A percentile compares a stretch with the other conserved stretches of the same genome.
These are phyloP conservation scores for Synergus itoensis DNA, from an alignment of 2,888 invertebrate genomes.

Conservation along the genomic window DNA sequence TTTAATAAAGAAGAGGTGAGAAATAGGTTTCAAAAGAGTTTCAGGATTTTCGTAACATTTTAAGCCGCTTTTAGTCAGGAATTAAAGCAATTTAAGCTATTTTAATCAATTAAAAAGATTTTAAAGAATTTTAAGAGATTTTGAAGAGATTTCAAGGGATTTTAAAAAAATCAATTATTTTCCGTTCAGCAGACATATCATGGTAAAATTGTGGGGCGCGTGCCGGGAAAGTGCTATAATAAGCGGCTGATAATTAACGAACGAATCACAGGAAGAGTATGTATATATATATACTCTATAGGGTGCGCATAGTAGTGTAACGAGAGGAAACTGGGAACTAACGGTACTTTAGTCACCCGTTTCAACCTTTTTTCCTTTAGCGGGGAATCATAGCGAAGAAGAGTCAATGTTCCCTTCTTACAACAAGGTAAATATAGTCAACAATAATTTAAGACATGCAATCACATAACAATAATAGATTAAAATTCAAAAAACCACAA, in stretches of 20 bases:
- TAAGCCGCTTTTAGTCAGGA: too few species aligned
- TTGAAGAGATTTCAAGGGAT: too few species aligned
- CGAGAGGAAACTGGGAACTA: slow-evolving; percentile 28
- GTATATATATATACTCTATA: not conserved
- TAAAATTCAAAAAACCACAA: not conserved
- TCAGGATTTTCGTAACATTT: too few species aligned
- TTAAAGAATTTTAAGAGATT: too few species aligned
- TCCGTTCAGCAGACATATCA: too few species aligned
- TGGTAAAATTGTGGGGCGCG: slow-evolving; percentile 7
- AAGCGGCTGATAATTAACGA: slow-evolving; percentile 34
- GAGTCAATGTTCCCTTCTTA: not conserved
- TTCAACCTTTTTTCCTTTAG: slow-evolving; percentile 19
- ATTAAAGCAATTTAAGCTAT: too few species aligned
- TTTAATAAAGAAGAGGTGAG: too few species aligned
- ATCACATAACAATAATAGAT: too few species aligned
- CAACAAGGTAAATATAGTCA: not conserved
- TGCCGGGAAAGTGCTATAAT: slow-evolving; percentile 36
- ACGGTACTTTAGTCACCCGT: slow-evolving; percentile 36
- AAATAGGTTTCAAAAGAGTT: too few species aligned
- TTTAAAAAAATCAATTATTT: too few species aligned
- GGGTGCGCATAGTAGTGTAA: slow-evolving; percentile 37
- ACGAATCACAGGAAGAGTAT: slow-evolving; percentile 23
- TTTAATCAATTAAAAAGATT: too few species aligned
- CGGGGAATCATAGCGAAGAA: not conserved
- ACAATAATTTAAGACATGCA: not conserved